Base-by-base conservation (phyloP, 2,797 vertebrate species). In the Petrocephalus sullivani region DNA sequence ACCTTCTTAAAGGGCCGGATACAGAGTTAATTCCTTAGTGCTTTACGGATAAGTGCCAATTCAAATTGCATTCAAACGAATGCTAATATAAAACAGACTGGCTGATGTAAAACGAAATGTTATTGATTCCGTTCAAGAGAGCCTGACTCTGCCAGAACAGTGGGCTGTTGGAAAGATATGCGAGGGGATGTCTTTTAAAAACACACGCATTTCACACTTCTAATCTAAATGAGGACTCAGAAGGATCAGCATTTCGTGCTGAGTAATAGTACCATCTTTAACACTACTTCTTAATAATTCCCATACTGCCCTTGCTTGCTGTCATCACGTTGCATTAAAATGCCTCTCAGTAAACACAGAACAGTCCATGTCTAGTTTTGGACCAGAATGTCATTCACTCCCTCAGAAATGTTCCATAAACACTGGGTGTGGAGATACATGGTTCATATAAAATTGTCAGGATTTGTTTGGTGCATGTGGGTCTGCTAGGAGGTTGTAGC, bases 51-150 rank as follows among this genome's bases (percentile, higher is more conserved):
- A 58, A 37, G 28, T 86, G 33, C 33, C 84, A 37, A 54, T 58
- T 86, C 54, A 86, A 41, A 86, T 57, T 86, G 33, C 54, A 85
- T 85, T 85, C 23, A 85, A 56, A 85, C 49, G 23, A 85, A 85
- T 85, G 83, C 81, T 83, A 83, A 83, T 83, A 54, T 33, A 37
- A 85, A 58, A 85, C 51, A 85, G 83, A 57, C 54, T 85, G 83
- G 23, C 54, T 85, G 83, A 85, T 85, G 51, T 85, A 85, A 85
- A 85, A 85, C 82, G 10, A 53, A 85, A 83, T 83, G 81, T 54
- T 83, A 83, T 83, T n/a, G 83, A 85, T 57, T 85, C 51, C 67
- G 58, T 49, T 23, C 33, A 46, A 67, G 41, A 53, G 58, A 87
- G n/a, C 61, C 58, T 37, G 12, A 61, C 33, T 57, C 19, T 64